Conservation (phyloP, 2,888 invertebrate species). For the Tenthredo livida region DNA sequence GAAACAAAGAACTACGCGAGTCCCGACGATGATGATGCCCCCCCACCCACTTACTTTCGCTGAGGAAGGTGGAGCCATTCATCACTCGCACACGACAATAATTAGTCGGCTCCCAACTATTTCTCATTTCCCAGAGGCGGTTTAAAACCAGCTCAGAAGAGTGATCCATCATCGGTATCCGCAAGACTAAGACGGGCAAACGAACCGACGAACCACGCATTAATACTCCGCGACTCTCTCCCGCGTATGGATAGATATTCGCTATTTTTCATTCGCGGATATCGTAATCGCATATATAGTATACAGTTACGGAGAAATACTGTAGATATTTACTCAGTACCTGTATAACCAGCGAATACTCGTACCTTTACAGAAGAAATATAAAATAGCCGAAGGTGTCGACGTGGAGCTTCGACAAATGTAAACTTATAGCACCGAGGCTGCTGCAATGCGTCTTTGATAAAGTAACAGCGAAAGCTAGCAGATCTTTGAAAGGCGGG, state of each 20-base stretch:
- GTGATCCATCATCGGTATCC: slow-evolving; percentile 72
- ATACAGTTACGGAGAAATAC: neutral
- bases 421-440: neutral
- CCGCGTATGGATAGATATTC: slow-evolving; percentile 59
- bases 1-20: neutral
- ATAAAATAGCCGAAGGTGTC: slow-evolving; percentile 6
- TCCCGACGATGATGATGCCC: neutral
- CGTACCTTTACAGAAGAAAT: neutral
- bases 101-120: slow-evolving; percentile 58
- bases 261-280: neutral
- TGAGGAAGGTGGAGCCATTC: slow-evolving; percentile 58
- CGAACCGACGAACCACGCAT: slow-evolving; percentile 66
- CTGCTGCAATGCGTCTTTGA: slow-evolving; percentile 8
- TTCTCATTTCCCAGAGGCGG: slow-evolving; percentile 61
- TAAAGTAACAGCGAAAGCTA: neutral
- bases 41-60: slow-evolving; percentile 42
- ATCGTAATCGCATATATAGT: neutral
- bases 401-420: neutral
- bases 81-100: slow-evolving; percentile 58
- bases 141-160: slow-evolving; percentile 70
- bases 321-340: neutral
- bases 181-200: slow-evolving; percentile 66
- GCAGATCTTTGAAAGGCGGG: slow-evolving; percentile 32
- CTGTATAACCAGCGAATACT: neutral
- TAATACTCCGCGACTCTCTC: slow-evolving; percentile 1